Evolutionary conservation across 2,113 vertebrate genomes (phyloP).

Genomic region (Cololabis saira): DNA sequence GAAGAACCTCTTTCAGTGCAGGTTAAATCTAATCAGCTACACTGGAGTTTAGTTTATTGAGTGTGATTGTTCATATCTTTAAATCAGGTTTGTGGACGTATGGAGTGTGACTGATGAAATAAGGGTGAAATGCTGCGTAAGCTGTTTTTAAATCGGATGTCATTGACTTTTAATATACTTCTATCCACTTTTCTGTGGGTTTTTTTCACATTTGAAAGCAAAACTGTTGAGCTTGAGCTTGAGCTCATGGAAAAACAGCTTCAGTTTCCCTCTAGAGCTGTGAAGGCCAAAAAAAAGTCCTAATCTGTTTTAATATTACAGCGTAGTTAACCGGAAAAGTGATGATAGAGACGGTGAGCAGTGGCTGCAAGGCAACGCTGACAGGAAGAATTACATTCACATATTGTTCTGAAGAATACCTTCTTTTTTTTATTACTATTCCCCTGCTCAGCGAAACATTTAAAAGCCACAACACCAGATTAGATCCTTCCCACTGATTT

Average conservation of each 20-base stretch:
- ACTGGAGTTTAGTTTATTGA: neutral
- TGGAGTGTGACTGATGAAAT: conserved; percentile 22
- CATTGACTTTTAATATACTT: conserved; percentile 9
- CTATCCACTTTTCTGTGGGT: neutral
- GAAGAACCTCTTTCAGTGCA: neutral
- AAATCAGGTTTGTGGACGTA: neutral
- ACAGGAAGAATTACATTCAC: neutral
- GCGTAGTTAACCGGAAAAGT: neutral
- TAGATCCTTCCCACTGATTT: conserved; percentile 39
- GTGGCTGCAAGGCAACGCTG: conserved; percentile 3
- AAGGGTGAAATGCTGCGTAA: conserved; percentile 24
- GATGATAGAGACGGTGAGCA: conserved; percentile 2
- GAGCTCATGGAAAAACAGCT: neutral
- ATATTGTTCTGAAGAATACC: conserved; percentile 11
- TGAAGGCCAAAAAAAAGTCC: neutral
- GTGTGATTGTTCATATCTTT: too few species aligned
- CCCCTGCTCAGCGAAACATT: conserved; percentile 6
- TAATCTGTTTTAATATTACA: neutral
- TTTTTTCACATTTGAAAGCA: conserved; percentile 23
- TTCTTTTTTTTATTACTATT: too few species aligned
- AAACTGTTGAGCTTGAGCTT: conserved; percentile 3
- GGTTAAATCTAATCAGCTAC: neutral
- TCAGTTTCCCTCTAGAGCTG: neutral
- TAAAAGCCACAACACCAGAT: conserved; percentile 32
- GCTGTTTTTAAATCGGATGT: neutral